Base-by-base conservation (phyloP, 1,140 invertebrate genomes). In the Drosophila teissieri region DNA sequence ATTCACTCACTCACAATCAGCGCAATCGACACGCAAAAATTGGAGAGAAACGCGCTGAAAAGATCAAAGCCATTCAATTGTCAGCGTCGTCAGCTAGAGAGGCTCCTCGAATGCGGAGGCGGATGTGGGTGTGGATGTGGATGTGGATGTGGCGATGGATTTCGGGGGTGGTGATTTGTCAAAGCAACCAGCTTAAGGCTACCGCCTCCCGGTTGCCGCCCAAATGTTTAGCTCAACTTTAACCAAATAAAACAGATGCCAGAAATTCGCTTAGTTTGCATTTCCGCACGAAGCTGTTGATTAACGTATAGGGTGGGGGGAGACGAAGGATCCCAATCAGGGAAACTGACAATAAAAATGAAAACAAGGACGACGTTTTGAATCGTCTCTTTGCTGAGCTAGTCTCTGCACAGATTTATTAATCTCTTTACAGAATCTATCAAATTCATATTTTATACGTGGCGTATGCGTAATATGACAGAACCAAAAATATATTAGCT, bases 1-100 rank as follows among this genome's bases (percentile, higher is more conserved):
- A 62, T 27, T 27, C 7, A 31, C 31, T 31, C 31, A 31, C 31
- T 31, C 15, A 46, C 78, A 67, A 56, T 72, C 69, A 70, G 69
- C 67, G 81, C 81, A 83, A 89, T 80, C 84, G 76, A 88, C 80
- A 84, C 76, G 68, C 76, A 74, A 80, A 89, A 89, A 89, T 78
- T 84, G 77, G 48, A 56, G 65, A 63, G 61, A 51, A 40, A 19
- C 37, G 73, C 73, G 80, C 67, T 80, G 80, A 84, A 84, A 89
- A 89, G 84, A 89, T 89, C 84, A 89, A 89, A 89, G 84, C 68
- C 73, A 61, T 89, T 89, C 80, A 84, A 89, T 89, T 89, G 84
- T 78, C 84, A 89, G 64, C 74, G 73, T 61, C 55, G 68, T 67
- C 73, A 89, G 57, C 56, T 67, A 46, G 44, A 77, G 83, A 62